phyloP scores from a whole-genome alignment of 1,140 invertebrate genomes.

The Heliconius congener region DNA sequence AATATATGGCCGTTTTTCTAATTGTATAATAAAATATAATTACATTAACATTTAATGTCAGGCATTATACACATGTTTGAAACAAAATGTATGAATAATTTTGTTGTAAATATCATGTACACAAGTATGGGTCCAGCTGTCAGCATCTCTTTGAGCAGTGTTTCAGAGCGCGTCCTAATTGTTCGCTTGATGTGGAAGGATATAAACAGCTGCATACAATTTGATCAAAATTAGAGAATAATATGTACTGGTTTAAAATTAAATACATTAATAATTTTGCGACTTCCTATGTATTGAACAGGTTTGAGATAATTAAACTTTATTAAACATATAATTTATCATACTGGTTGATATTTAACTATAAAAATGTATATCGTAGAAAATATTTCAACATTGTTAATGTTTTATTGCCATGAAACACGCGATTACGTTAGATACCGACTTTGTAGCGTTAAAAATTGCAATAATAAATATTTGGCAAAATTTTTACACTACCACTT shows the following conservation, averaged over 20 bases:
- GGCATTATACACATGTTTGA: not conserved
- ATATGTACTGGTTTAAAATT: constrained; percentile 23
- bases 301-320: too few relatives aligned
- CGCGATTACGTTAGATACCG: not conserved
- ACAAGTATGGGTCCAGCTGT: constrained; percentile 46
- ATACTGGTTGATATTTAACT: not conserved
- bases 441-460: not conserved
- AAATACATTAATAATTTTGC: too few relatives aligned
- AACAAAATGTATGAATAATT: not conserved
- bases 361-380: not conserved
- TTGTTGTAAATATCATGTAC: not conserved
- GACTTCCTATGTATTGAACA: too few relatives aligned
- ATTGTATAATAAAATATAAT: not conserved
- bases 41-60: not conserved
- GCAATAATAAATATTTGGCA: constrained; percentile 1
- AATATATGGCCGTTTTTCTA: not conserved
- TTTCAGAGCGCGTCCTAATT: constrained; percentile 39
- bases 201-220: constrained; percentile 39
- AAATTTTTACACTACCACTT: not conserved
- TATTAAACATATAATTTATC: not conserved
- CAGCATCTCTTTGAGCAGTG: constrained; percentile 47
- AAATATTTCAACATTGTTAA: not conserved
- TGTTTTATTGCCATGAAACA: not conserved
- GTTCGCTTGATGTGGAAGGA: constrained; percentile 28
- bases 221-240: constrained; percentile 17